Conservation (phyloP, 2,113 vertebrate species). For the Coptodon rendalli region DNA sequence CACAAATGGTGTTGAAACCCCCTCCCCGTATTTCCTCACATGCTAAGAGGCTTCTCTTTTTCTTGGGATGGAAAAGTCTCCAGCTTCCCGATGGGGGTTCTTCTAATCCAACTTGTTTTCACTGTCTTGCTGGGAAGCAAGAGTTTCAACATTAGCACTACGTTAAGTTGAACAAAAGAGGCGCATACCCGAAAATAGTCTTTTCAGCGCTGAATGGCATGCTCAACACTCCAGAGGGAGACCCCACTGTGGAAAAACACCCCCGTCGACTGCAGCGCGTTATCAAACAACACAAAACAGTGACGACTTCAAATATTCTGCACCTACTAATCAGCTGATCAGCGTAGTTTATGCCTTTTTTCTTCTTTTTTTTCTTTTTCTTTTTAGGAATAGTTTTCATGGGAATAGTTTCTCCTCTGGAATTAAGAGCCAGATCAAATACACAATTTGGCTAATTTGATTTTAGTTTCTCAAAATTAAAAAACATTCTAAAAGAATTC, state of each 20-base stretch:
- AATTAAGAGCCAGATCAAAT: neutral
- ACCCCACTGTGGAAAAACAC: constrained; percentile 11
- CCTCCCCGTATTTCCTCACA: constrained; percentile 45
- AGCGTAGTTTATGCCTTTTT: neutral
- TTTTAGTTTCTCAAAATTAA: neutral
- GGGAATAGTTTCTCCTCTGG: neutral
- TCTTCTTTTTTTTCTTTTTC: neutral
- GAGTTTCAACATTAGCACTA: constrained; percentile 63
- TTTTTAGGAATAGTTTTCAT: neutral
- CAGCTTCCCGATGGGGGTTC: constrained; percentile 38
- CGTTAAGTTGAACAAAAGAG: constrained; percentile 66
- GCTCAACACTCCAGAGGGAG: neutral
- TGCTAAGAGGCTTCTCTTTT: constrained; percentile 43
- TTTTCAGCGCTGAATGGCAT: constrained; percentile 6
- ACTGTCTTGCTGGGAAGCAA: constrained; percentile 71
- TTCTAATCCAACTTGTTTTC: constrained; percentile 77
- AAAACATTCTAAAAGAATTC: fast-evolving
- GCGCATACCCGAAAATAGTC: constrained; percentile 56
- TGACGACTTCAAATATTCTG: neutral
- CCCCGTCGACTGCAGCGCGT: neutral
- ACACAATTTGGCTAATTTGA: neutral
- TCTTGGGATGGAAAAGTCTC: constrained; percentile 15
- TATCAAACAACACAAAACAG: neutral
- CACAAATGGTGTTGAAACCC: constrained; percentile 40
- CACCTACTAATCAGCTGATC: neutral